Conservation (phyloP, 2,888 invertebrate genomes). For the Zaprionus lineosus region DNA sequence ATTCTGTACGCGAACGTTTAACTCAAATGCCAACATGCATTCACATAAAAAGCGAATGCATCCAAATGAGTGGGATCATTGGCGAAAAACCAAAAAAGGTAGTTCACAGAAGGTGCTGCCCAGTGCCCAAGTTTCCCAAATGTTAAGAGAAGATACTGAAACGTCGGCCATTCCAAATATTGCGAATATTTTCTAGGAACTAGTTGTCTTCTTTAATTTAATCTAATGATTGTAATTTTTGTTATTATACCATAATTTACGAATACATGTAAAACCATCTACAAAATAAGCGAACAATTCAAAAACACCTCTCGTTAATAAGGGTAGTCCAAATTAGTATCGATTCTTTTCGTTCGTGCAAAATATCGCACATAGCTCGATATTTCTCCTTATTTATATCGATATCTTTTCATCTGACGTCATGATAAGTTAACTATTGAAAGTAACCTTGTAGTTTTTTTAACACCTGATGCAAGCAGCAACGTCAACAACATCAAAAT, state of each 20-base stretch:
- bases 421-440: neutral
- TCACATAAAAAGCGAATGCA: slow-evolving; percentile 82
- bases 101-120: slow-evolving; percentile 74
- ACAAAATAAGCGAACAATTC: too few relatives aligned
- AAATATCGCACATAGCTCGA: too few relatives aligned
- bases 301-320: too few relatives aligned
- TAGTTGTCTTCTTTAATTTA: neutral
- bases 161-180: slow-evolving; percentile 60
- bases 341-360: too few relatives aligned
- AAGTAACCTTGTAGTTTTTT: slow-evolving; percentile 3
- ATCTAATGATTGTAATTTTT: too few relatives aligned
- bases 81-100: slow-evolving; percentile 78
- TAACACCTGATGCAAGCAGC: slow-evolving; percentile 28
- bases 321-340: too few relatives aligned
- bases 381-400: too few relatives aligned
- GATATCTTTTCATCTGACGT: too few relatives aligned
- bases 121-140: slow-evolving; percentile 70
- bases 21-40: slow-evolving; percentile 82
- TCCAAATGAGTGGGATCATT: slow-evolving; percentile 80
- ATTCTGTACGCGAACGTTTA: slow-evolving; percentile 82
- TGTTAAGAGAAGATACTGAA: slow-evolving; percentile 66
- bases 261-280: too few relatives aligned
- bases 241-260: too few relatives aligned
- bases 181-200: slow-evolving; percentile 34
- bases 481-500: slow-evolving; percentile 55